Evolutionary conservation across 2,113 vertebrate species (phyloP).

Genomic region (Eupsittula cactorum): DNA sequence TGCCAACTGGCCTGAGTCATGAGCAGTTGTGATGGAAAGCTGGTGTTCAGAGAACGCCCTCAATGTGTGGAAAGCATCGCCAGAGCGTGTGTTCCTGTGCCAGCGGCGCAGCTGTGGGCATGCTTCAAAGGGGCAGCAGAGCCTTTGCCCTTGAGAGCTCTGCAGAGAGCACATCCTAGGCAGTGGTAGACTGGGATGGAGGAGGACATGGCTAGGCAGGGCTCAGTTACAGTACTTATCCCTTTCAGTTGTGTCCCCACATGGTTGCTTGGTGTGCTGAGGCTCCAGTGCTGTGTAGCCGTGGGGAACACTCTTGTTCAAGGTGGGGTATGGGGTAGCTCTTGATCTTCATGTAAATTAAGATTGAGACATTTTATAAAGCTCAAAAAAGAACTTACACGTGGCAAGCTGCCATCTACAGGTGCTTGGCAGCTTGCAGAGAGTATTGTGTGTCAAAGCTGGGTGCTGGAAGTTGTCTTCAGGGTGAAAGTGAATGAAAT

Average conservation of each 20-base stretch:
- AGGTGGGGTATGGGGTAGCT: background rate
- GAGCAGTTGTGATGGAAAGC: conserved; percentile 36
- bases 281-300: background rate
- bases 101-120: background rate
- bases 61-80: conserved; percentile 29
- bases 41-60: conserved; percentile 39
- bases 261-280: background rate
- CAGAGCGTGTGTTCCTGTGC: conserved; percentile 40
- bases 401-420: conserved; percentile 25
- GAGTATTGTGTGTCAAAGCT: background rate
- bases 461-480: background rate
- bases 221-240: background rate
- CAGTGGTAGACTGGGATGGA: background rate
- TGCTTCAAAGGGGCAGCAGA: background rate
- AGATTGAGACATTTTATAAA: background rate
- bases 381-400: background rate
- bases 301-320: rapidly evolving
- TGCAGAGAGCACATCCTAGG: background rate
- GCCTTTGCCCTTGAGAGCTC: background rate
- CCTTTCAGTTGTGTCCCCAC: rapidly evolving
- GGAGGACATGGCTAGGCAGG: background rate
- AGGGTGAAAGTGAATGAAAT: background rate
- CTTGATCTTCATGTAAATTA: background rate
- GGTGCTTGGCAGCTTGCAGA: conserved; percentile 2
- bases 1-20: conserved; percentile 59